phyloP scores from a whole-genome alignment of 2,797 vertebrate species.

The Lepidocolaptes lacrymiger region DNA sequence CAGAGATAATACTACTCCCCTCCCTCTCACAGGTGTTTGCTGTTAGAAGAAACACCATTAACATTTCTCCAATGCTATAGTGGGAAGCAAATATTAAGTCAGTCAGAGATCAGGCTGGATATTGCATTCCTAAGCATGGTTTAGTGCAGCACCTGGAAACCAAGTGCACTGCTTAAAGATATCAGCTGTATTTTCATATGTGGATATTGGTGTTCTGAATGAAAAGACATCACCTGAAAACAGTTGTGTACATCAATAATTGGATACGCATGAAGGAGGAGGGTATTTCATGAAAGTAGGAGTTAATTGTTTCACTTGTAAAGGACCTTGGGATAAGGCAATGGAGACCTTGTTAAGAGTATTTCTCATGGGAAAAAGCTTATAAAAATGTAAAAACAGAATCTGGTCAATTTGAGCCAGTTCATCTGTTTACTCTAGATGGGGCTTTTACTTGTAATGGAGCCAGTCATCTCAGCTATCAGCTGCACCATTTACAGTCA shows the following conservation, averaged over 20 bases:
- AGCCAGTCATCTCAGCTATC: slow-evolving; percentile 49
- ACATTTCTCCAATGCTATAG: not conserved
- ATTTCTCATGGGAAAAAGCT: not conserved
- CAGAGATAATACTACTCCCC: not conserved
- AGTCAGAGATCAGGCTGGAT: slow-evolving; percentile 2
- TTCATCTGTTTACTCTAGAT: slow-evolving; percentile 36
- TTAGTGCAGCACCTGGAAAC: not conserved
- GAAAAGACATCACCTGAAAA: not conserved
- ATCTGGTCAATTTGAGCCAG: not conserved
- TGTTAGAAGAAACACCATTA: not conserved
- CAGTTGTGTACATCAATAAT: not conserved
- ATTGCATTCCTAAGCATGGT: not conserved
- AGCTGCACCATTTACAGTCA: slow-evolving; percentile 61
- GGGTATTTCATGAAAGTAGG: not conserved
- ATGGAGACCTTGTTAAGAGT: not conserved
- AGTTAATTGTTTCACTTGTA: not conserved
- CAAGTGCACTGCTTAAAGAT: not conserved
- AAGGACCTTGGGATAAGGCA: not conserved
- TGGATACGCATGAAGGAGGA: not conserved
- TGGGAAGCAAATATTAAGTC: not conserved
- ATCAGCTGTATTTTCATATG: not conserved
- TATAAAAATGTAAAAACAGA: not conserved
- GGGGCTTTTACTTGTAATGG: slow-evolving; percentile 35
- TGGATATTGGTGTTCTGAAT: not conserved
- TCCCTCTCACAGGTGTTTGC: slow-evolving; percentile 13